Percentiles rank a stretch among this genome's conserved stretches.
These are phyloP conservation scores for Piaya cayana DNA, from an alignment of 2,113 vertebrate genomes.

Conservation along the genomic window DNA sequence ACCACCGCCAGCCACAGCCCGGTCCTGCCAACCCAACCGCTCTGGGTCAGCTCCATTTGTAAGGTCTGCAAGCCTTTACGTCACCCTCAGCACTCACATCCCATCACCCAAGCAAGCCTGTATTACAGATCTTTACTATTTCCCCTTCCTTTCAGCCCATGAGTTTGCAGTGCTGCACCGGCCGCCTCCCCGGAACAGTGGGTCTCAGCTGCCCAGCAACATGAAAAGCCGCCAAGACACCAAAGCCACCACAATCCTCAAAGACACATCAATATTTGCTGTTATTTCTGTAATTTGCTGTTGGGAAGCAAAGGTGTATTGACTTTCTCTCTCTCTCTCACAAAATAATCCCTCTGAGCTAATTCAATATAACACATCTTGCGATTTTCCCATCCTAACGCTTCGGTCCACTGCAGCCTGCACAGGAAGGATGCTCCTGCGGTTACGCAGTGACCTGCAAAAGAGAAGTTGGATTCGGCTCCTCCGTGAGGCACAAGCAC, in stretches of 20 bases:
- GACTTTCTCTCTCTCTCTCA: not conserved
- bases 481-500: not conserved
- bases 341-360: not conserved
- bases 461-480: not conserved
- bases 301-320: not conserved
- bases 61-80: not conserved
- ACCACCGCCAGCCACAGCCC: not conserved
- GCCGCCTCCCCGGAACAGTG: not conserved
- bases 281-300: not conserved
- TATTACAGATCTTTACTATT: not conserved
- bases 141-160: not conserved
- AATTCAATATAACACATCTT: not conserved
- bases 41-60: not conserved
- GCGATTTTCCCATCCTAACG: not conserved
- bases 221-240: not conserved
- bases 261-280: rapidly evolving
- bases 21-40: not conserved
- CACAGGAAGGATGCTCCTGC: not conserved
- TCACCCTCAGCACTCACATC: too few species aligned
- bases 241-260: not conserved
- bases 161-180: not conserved
- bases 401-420: not conserved
- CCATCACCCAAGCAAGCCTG: not conserved
- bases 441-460: not conserved
- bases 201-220: not conserved